Evolutionary conservation across 2,797 vertebrate genomes (phyloP).

Genomic region (Antrozous pallidus): DNA sequence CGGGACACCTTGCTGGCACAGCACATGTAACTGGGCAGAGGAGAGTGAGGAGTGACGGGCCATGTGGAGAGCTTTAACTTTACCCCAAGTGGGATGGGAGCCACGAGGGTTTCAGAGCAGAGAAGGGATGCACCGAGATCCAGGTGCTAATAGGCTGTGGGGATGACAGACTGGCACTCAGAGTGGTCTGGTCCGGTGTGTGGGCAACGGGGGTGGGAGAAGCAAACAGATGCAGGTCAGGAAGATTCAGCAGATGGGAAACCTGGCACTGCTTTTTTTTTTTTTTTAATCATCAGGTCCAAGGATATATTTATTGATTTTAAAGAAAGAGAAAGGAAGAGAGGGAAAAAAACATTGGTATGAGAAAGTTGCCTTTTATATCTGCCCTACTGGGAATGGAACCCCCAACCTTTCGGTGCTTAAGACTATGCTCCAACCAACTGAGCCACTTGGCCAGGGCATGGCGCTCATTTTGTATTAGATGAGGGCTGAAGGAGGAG

Average conservation of each 20-base stretch:
- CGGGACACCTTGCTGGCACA: neutral
- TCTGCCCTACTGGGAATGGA: neutral
- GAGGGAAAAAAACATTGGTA: neutral
- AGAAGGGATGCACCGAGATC: neutral
- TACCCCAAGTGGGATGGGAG: neutral
- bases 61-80: neutral
- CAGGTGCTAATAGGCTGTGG: neutral
- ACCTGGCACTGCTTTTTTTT: neutral
- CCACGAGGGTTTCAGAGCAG: neutral
- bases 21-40: neutral
- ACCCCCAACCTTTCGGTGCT: neutral
- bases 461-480: neutral
- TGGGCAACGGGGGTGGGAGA: neutral
- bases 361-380: neutral
- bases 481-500: neutral
- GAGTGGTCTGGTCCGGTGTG: neutral
- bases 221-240: neutral
- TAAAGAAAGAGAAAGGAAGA: neutral
- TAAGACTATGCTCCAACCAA: neutral
- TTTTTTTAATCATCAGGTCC: neutral
- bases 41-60: no score
- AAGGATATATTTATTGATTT: neutral
- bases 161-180: neutral
- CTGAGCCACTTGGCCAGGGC: neutral
- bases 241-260: neutral